Conservation (phyloP, 2,113 vertebrate genomes). For the Syngnathus scovelli region DNA sequence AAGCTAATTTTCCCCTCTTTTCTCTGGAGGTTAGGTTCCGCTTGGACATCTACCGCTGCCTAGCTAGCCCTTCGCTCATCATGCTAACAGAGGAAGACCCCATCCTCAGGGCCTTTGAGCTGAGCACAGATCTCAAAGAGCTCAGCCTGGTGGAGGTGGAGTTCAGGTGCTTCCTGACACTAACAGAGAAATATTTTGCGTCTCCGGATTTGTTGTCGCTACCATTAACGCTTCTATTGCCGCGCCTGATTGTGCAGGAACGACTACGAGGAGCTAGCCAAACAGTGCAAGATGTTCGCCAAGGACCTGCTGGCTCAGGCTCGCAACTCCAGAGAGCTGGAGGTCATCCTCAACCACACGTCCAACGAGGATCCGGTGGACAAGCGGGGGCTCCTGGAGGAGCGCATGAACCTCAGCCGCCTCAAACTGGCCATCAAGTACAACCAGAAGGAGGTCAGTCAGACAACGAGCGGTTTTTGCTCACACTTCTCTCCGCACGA, state of each 20-base stretch:
- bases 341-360: conserved; percentile 96
- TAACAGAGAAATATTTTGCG: not conserved
- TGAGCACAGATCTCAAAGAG: conserved; percentile 93
- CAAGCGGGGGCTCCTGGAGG: conserved; percentile 91
- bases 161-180: conserved; percentile 78
- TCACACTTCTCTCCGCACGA: not conserved
- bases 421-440: conserved; percentile 98
- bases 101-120: conserved; percentile 94
- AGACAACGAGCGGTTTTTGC: not conserved
- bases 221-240: too few relatives aligned
- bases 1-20: not conserved
- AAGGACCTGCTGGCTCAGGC: conserved; percentile 97
- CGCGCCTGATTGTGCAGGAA: conserved; percentile 71
- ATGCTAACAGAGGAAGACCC: conserved; percentile 98
- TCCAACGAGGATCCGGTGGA: conserved; percentile 87
- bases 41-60: conserved; percentile 95
- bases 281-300: conserved; percentile 98
- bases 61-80: conserved; percentile 94
- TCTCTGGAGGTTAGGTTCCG: conserved; percentile 79
- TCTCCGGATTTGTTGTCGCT: too few relatives aligned
- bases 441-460: conserved; percentile 94
- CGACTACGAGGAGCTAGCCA: conserved; percentile 95
- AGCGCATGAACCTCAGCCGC: conserved; percentile 96
- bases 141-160: conserved; percentile 97
- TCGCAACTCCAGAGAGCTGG: conserved; percentile 94